Percentiles rank a stretch among this genome's conserved stretches.
These are phyloP conservation scores for Camponotus fellah DNA, from an alignment of 2,888 invertebrate genomes.

Conservation along the genomic window DNA sequence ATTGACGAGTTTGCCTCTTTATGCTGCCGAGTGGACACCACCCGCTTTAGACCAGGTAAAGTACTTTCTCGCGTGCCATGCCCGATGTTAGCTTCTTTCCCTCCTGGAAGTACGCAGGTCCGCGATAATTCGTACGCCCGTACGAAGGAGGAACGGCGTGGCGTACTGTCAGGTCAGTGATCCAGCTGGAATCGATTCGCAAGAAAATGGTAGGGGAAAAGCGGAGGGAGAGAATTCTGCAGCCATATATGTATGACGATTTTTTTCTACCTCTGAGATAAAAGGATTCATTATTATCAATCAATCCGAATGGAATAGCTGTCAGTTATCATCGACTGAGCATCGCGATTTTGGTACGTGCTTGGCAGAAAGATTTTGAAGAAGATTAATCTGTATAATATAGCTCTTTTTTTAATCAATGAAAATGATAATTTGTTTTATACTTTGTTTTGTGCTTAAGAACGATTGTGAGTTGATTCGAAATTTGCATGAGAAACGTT, in stretches of 20 bases:
- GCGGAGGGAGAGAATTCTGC: conserved; percentile 19
- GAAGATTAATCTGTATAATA: conserved; percentile 8
- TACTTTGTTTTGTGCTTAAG: neutral
- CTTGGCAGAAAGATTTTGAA: neutral
- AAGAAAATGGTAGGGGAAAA: conserved; percentile 60
- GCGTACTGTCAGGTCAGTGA: conserved; percentile 74
- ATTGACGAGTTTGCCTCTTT: conserved; percentile 64
- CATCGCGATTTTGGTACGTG: conserved; percentile 1
- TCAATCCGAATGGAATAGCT: conserved; percentile 15
- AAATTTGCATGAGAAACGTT: neutral
- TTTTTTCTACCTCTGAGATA: conserved; percentile 26
- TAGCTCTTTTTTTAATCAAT: conserved; percentile 6
- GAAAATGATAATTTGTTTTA: neutral
- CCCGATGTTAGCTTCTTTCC: neutral
- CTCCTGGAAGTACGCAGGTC: neutral
- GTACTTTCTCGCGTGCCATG: conserved; percentile 23
- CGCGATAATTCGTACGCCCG: conserved; percentile 71
- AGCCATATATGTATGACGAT: conserved; percentile 40
- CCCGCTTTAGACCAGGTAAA: conserved; percentile 11
- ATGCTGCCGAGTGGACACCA: neutral
- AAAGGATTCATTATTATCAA: conserved; percentile 50
- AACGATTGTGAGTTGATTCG: neutral
- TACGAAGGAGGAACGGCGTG: conserved; percentile 64
- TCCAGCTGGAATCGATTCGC: conserved; percentile 75
- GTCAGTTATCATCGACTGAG: conserved; percentile 15